phyloP scores from a whole-genome alignment of 1,140 invertebrate genomes.

The Hylyphantes graminicola region DNA sequence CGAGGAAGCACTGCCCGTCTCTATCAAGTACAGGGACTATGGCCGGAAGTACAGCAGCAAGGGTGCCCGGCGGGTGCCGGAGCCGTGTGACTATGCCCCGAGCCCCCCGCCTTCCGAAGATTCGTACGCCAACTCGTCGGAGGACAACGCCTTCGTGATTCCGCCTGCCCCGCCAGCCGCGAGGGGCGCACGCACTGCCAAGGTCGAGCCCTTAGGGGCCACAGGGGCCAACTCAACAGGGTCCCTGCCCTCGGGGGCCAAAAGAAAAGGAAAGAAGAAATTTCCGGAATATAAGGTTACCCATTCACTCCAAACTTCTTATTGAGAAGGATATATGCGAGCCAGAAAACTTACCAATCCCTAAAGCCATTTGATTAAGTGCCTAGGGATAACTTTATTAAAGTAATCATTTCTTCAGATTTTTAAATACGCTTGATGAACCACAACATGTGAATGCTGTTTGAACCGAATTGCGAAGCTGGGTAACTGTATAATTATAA shows the following conservation, averaged over 20 bases:
- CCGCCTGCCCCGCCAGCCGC: constrained; percentile 43
- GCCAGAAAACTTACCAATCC: neutral
- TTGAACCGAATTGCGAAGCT: no score
- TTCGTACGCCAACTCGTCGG: constrained; percentile 63
- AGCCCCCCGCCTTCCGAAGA: constrained; percentile 63
- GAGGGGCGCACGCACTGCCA: constrained; percentile 29
- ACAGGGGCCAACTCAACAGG: constrained; percentile 43
- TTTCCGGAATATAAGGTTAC: constrained; percentile 61
- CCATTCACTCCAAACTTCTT: constrained; percentile 9
- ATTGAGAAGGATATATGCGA: constrained; percentile 15
- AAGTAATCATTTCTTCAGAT: no score
- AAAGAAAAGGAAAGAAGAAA: constrained; percentile 59
- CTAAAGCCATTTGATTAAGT: no score
- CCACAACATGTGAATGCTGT: no score
- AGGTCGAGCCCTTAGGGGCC: constrained; percentile 31
- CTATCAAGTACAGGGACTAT: constrained; percentile 63
- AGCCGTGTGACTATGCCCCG: constrained; percentile 62
- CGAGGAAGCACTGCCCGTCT: constrained; percentile 82
- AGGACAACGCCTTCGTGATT: constrained; percentile 62
- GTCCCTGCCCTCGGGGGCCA: constrained; percentile 50
- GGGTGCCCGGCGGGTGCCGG: constrained; percentile 46
- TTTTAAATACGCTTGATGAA: no score
- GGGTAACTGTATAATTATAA: no score
- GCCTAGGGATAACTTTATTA: no score
- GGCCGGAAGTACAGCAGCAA: constrained; percentile 42